phyloP scores from a whole-genome alignment of 2,797 vertebrate species.

The Sarcoramphus papa region DNA sequence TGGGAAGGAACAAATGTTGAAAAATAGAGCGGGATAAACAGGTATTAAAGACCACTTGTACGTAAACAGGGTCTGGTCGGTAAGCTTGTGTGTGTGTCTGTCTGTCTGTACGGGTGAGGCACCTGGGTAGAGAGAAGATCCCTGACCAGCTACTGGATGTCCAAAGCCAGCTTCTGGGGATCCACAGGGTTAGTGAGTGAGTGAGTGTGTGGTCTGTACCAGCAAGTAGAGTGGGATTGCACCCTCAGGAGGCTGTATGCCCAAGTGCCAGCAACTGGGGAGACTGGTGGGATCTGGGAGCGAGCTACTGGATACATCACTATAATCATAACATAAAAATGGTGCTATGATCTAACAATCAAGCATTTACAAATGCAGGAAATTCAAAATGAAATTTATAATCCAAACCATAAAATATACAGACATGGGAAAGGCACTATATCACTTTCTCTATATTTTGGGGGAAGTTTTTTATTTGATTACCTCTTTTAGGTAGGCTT shows the following conservation, averaged over 20 bases:
- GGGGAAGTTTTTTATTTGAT: background rate
- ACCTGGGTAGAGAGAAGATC: background rate
- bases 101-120: background rate
- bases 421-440: background rate
- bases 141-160: background rate
- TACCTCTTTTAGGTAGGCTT: background rate
- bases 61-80: background rate
- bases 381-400: background rate
- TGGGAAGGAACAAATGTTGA: background rate
- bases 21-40: background rate
- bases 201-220: background rate
- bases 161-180: background rate
- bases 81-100: background rate
- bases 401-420: background rate
- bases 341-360: background rate
- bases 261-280: background rate
- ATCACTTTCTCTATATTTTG: background rate
- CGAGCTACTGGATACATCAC: background rate
- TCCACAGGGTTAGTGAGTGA: background rate
- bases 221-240: background rate
- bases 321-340: background rate
- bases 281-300: background rate
- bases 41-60: background rate
- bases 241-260: background rate
- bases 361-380: background rate